Base-by-base conservation (phyloP, 2,888 invertebrate genomes). In the Tetropium fuscum region DNA sequence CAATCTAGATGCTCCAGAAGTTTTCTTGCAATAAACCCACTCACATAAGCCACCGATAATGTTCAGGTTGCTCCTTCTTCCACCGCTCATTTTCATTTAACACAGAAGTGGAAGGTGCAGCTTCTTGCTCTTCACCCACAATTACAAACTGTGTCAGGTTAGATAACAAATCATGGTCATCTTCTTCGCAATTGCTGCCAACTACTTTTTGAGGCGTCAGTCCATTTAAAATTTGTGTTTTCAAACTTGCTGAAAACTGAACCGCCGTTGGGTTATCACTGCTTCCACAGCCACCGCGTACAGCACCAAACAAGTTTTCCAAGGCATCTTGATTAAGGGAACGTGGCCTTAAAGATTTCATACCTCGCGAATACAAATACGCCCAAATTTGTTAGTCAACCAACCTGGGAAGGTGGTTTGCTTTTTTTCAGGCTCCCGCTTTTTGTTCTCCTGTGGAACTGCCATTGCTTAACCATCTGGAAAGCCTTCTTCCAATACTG, bases 391-490 rank as follows among this genome's bases (percentile, higher is more conserved):
- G 40, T 40, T 1, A 15, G 7, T 6, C 40, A 32, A 4, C 40
- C 40, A 2, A 15, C 18, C 10, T 13, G 18, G 6, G 16, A 40
- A 2, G 16, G 38, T 38, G 16, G 38, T 38, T 38, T 38, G 18
- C 43, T 47, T 19, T 25, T 44, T 27, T 16, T 59, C 3, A 53
- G n/a, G n/a, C 25, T 15, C n/a, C 59, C 48, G 7, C 7, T 49
- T 48, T 40, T 49, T 4, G 25, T 57, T 5, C 10, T 22, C n/a
- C 56, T 22, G 3, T 18, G 27, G 10, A 32, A 64, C 15, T 43
- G n/a, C 55, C 66, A 66, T n/a, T 10, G 11, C 15, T 47, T 63
- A 1, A 65, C 65, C 43, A 36, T 60, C 22, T 60, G 11, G 44
- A 51, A 58, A 2, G 64, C 62, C 18, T 56, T 47, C 34, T 38